These are phyloP conservation scores for Harpalus rubripes DNA, from an alignment of 2,888 invertebrate genomes.

Conservation along the genomic window DNA sequence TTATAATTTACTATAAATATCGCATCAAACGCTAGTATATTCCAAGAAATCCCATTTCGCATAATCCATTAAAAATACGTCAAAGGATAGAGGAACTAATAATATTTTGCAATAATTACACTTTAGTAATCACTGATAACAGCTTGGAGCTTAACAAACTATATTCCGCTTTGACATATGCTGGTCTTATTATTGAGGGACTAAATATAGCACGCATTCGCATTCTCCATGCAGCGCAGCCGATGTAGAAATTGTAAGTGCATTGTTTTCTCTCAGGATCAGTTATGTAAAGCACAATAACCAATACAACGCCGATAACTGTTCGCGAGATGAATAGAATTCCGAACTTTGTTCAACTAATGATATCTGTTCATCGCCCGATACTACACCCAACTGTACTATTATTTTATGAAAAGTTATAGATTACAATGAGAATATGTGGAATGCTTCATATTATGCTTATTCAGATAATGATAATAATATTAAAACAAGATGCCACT, in stretches of 20 bases:
- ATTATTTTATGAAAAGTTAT: slow-evolving; percentile 33
- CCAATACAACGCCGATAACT: slow-evolving; percentile 37
- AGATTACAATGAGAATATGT: slow-evolving; percentile 34
- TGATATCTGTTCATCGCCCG: slow-evolving; percentile 25
- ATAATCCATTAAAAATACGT: no score
- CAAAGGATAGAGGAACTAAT: no score
- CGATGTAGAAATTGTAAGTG: slow-evolving; percentile 19
- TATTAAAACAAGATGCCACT: background rate
- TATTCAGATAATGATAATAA: background rate
- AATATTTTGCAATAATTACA: no score
- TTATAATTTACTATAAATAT: no score
- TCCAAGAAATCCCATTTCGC: no score
- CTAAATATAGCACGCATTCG: no score
- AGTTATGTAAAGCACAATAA: slow-evolving; percentile 44
- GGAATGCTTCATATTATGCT: slow-evolving; percentile 1
- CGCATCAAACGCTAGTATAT: no score
- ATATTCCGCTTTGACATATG: no score
- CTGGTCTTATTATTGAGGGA: no score
- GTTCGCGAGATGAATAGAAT: slow-evolving; percentile 40
- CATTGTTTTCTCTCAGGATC: slow-evolving; percentile 44
- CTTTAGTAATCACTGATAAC: background rate
- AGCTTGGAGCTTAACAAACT: background rate
- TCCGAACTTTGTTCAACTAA: slow-evolving; percentile 48
- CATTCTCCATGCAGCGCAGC: background rate
- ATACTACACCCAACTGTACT: slow-evolving; percentile 25